phyloP scores from a whole-genome alignment of 1,140 invertebrate genomes.

The Uloborus diversus region DNA sequence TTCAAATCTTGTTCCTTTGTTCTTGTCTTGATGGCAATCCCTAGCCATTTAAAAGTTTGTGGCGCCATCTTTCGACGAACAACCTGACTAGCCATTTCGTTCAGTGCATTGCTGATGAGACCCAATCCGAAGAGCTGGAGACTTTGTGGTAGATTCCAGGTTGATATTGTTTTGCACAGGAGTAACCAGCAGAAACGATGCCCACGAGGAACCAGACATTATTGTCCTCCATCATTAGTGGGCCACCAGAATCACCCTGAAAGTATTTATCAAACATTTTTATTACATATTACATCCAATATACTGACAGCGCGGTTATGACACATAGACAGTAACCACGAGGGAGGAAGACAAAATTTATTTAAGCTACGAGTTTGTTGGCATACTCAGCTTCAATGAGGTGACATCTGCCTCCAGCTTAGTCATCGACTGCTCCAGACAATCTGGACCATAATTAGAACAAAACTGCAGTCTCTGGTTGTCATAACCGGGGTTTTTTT shows the following conservation, averaged over 20 bases:
- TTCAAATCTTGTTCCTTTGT: too few species aligned
- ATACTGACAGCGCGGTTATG: neutral
- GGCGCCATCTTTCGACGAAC: neutral
- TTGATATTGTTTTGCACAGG: constrained; percentile 83
- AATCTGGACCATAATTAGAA: too few species aligned
- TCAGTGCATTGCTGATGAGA: constrained; percentile 66
- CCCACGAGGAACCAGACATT: constrained; percentile 80
- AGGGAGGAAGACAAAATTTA: too few species aligned
- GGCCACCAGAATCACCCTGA: constrained; percentile 84
- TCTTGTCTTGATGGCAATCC: too few species aligned
- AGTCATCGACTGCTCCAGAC: too few species aligned
- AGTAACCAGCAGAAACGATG: constrained; percentile 86
- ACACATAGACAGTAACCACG: too few species aligned
- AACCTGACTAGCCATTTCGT: neutral
- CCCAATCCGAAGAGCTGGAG: constrained; percentile 93
- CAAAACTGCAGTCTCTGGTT: too few species aligned
- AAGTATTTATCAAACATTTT: neutral
- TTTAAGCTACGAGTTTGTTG: too few species aligned
- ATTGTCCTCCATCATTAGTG: constrained; percentile 73
- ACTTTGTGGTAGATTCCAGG: constrained; percentile 94
- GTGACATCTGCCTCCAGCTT: too few species aligned
- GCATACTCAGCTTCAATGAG: too few species aligned
- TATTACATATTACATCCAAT: neutral
- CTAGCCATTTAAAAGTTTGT: too few species aligned
- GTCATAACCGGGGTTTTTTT: too few species aligned